A percentile compares a stretch with the other conserved stretches of the same genome.
phyloP scores from a whole-genome alignment of 1,140 invertebrate genomes.

The Globodera rostochiensis region DNA sequence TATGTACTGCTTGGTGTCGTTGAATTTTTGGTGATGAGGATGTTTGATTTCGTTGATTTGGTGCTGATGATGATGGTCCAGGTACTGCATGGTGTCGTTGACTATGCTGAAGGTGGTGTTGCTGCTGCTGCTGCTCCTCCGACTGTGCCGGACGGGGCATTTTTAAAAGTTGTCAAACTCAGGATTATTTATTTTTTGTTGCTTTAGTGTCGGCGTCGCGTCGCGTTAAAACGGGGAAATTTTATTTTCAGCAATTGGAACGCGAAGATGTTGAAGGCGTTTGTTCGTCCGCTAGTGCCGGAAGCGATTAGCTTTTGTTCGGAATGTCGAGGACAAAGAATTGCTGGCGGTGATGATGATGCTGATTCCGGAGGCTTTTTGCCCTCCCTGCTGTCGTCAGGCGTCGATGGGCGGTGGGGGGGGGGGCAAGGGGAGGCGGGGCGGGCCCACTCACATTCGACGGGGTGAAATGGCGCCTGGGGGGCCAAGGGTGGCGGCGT shows the following conservation, averaged over 20 bases:
- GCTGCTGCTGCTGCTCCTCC: not conserved
- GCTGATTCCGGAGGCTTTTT: not conserved
- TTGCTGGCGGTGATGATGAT: not conserved
- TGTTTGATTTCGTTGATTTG: not conserved
- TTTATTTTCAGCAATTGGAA: too few species aligned
- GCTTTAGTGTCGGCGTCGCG: not conserved
- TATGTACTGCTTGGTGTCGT: not conserved
- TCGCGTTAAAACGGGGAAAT: not conserved
- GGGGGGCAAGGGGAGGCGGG: too few species aligned
- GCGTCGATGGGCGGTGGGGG: not conserved
- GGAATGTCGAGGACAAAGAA: too few species aligned
- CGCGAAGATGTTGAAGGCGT: too few species aligned
- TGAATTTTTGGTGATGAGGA: not conserved
- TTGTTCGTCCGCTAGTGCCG: too few species aligned
- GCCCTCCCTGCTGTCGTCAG: not conserved
- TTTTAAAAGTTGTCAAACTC: not conserved
- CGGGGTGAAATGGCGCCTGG: not conserved
- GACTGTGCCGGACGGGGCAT: not conserved
- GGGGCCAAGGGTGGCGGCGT: not conserved
- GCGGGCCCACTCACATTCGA: too few species aligned
- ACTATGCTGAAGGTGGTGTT: not conserved
- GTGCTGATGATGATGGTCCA: not conserved
- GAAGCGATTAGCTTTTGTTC: too few species aligned
- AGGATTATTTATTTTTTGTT: not conserved
- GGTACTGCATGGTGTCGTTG: not conserved